phyloP scores from a whole-genome alignment of 2,113 vertebrate species.

The Megaceryle torquata region DNA sequence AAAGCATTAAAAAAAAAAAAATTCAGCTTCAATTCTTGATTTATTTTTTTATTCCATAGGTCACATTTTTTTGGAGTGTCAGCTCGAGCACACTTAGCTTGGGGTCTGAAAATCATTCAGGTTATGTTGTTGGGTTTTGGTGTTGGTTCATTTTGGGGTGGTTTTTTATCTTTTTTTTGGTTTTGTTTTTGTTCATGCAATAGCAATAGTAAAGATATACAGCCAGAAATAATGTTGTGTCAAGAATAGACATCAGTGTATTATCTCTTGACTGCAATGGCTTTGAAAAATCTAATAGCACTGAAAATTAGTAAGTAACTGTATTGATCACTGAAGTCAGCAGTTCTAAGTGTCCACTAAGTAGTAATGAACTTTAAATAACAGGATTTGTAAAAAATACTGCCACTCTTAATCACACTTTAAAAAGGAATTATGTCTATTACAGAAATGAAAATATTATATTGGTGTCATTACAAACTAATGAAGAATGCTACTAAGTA shows the following conservation, averaged over 20 bases:
- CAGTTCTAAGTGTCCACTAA: background rate
- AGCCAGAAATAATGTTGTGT: background rate
- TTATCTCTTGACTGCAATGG: background rate
- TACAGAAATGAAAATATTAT: background rate
- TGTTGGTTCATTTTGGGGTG: background rate
- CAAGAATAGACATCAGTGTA: background rate
- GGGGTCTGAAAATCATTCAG: background rate
- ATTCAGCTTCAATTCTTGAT: background rate
- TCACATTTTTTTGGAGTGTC: background rate
- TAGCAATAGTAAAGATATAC: background rate
- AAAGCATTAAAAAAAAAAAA: background rate
- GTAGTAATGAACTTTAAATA: background rate
- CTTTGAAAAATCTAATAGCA: background rate
- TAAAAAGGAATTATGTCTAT: background rate
- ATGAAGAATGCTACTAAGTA: background rate
- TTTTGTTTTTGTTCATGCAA: background rate
- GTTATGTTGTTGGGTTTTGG: background rate
- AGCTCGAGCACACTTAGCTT: background rate
- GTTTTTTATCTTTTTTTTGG: background rate
- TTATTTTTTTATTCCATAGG: background rate
- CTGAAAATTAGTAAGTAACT: constrained; percentile 34
- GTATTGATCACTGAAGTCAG: constrained; percentile 21
- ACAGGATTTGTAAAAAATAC: background rate
- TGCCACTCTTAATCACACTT: background rate
- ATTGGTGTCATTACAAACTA: background rate